Evolutionary conservation across 2,888 invertebrate genomes (phyloP).

Genomic region (Julus scanicus): DNA sequence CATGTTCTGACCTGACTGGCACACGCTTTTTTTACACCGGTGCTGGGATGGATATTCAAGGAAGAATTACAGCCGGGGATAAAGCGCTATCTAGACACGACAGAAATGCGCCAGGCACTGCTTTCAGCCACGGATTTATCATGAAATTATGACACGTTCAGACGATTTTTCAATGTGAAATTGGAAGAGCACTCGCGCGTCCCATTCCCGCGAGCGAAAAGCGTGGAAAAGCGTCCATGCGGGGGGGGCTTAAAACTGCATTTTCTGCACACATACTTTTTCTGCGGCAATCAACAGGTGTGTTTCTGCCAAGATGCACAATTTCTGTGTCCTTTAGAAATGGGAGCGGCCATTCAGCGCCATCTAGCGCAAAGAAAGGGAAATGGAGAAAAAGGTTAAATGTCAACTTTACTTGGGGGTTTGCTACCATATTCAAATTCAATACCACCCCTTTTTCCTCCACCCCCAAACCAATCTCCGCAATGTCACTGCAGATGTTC

Average conservation of each 20-base stretch:
- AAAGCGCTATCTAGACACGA: slow-evolving; percentile 38
- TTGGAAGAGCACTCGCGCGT: slow-evolving; percentile 34
- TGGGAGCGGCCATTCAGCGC: not conserved
- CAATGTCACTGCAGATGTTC: not conserved
- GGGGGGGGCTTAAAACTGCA: not conserved
- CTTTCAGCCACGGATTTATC: slow-evolving; percentile 34
- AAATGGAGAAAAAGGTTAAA: too few relatives aligned
- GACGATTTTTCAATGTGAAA: slow-evolving; percentile 29
- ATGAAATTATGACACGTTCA: slow-evolving; percentile 38
- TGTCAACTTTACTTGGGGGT: too few relatives aligned
- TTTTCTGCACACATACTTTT: not conserved
- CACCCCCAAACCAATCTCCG: not conserved
- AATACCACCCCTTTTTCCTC: too few relatives aligned
- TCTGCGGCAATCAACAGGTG: not conserved
- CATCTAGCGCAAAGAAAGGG: not conserved
- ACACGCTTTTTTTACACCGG: not conserved
- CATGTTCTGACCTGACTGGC: slow-evolving; percentile 34
- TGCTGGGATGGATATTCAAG: not conserved
- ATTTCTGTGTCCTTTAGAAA: not conserved
- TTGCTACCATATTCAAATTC: too few relatives aligned
- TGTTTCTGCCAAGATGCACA: not conserved
- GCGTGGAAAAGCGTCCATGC: slow-evolving; percentile 13
- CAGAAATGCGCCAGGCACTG: slow-evolving; percentile 22
- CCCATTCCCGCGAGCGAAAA: not conserved
- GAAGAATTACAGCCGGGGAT: slow-evolving; percentile 32